phyloP scores from a whole-genome alignment of 2,888 invertebrate species.

The Ormyrus rosae region DNA sequence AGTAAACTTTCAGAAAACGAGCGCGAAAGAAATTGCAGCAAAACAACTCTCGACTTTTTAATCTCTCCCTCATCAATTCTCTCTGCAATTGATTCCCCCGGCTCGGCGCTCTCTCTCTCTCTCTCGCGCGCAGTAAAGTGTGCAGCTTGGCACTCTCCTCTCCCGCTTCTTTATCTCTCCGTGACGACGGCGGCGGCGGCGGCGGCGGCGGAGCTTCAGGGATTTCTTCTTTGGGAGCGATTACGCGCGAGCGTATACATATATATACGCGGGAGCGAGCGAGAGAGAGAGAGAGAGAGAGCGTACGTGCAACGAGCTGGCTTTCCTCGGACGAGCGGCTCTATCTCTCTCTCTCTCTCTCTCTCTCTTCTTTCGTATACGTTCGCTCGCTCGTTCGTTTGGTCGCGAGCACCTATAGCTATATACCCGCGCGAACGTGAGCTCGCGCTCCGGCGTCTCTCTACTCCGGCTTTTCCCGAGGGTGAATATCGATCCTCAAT shows the following conservation, averaged over 20 bases:
- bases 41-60: slow-evolving; percentile 21
- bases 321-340: slow-evolving; percentile 27
- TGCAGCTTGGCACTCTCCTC: slow-evolving; percentile 14
- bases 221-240: slow-evolving; percentile 68
- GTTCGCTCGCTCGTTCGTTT: slow-evolving; percentile 31
- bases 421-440: neutral
- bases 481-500: slow-evolving; percentile 57
- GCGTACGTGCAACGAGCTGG: neutral
- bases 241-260: slow-evolving; percentile 61
- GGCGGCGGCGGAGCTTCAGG: slow-evolving; percentile 76
- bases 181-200: slow-evolving; percentile 72
- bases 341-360: slow-evolving; percentile 30
- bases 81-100: slow-evolving; percentile 33
- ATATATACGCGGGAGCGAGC: slow-evolving; percentile 35
- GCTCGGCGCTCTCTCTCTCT: neutral
- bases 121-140: slow-evolving; percentile 33
- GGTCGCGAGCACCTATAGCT: neutral
- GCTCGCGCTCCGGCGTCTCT: slow-evolving; percentile 1
- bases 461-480: slow-evolving; percentile 51
- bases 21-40: slow-evolving; percentile 49
- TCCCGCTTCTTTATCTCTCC: slow-evolving; percentile 39
- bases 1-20: slow-evolving; percentile 50
- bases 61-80: slow-evolving; percentile 23
- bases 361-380: slow-evolving; percentile 29
- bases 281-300: neutral